Base-by-base conservation (phyloP, 2,888 invertebrate genomes). In the Axea sp. region DNA sequence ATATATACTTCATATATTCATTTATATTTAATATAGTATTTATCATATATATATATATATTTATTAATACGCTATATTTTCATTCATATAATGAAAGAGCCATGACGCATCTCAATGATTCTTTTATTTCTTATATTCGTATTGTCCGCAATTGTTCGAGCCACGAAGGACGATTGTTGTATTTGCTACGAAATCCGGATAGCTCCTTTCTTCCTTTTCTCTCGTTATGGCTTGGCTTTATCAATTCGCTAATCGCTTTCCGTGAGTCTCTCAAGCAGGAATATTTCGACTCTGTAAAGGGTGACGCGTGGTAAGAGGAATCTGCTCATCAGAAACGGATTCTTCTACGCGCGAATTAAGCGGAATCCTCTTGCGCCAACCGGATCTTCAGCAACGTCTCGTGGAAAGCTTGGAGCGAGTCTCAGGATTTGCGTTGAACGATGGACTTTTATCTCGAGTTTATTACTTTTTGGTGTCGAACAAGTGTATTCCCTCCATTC, bases 91-190 rank as follows among this genome's bases (percentile, higher is more conserved):
- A 37, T 49, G 68, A 68, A 59, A 57, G 68, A 53, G 69, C 47
- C 60, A 62, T 49, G 37, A 55, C 30, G 55, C 12, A 51, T 53
- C 26, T 43, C 11, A 31, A 19, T 64, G 33, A 33, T 53, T 65
- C 28, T 35, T 33, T 14, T 17, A 3, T 51, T 37, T 19, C n/a
- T n/a, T n/a, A n/a, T 22, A 28, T 39, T 67, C 39, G 65, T 67
- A 55, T 67, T 55, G 57, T 67, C 67, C 73, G 60, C 73, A 67
- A 60, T 59, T 73, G 67, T 73, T 73, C 60, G 60, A 67, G 65
- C 57, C 65, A 60, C 73, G 53, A 67, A 67, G 73, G 65, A 73
- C 73, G 65, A 65, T 65, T 72, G 59, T 68, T 68, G 28, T 65
- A 19, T 59, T 65, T 57, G 47, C 28, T 53, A 9, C 5, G 30